A percentile compares a stretch with the other conserved stretches of the same genome.
These are phyloP conservation scores for Mormyrops attenuatus DNA, from an alignment of 2,797 vertebrate genomes.

Conservation along the genomic window DNA sequence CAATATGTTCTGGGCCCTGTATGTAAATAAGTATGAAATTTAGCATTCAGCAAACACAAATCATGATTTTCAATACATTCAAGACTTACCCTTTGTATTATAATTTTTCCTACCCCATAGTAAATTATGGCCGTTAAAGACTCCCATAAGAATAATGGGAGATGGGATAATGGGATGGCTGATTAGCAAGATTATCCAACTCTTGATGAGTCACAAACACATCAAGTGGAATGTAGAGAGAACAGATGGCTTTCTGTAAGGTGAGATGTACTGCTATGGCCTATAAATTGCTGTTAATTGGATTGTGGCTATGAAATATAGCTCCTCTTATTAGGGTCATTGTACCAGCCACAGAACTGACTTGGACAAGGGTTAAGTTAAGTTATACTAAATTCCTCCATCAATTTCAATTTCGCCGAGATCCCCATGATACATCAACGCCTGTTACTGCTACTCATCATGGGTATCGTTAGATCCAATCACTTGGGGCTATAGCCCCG, in stretches of 20 bases:
- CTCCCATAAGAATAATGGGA: neutral
- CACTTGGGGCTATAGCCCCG: neutral
- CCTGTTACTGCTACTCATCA: neutral
- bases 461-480: neutral
- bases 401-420: neutral
- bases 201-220: neutral
- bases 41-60: neutral
- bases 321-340: neutral
- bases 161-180: neutral
- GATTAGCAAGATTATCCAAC: neutral
- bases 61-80: neutral
- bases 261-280: neutral
- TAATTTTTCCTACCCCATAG: neutral
- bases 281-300: neutral
- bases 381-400: neutral
- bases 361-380: neutral
- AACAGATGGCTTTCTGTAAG: neutral
- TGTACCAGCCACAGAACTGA: neutral
- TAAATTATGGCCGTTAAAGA: neutral
- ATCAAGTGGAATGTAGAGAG: neutral
- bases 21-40: neutral
- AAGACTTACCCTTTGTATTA: neutral
- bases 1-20: neutral
- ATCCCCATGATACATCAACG: neutral
- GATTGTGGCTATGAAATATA: neutral